Conservation (phyloP, 2,888 invertebrate species). For the Phaedon cochleariae region DNA sequence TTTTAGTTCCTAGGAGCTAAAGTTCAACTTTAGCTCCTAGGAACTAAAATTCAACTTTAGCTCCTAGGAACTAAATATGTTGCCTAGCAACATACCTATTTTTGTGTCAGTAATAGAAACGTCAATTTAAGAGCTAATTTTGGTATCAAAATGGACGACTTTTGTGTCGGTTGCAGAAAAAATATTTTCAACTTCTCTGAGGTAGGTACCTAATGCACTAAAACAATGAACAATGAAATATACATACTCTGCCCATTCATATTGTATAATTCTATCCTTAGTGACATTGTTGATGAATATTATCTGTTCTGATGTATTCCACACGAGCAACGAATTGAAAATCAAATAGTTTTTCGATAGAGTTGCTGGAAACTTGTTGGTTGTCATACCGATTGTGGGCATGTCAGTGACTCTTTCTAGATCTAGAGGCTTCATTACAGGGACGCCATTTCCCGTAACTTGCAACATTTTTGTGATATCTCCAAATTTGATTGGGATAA, state of each 20-base stretch:
- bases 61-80: too few species aligned
- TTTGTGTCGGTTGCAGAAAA: too few species aligned
- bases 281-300: constrained; percentile 60
- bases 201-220: too few species aligned
- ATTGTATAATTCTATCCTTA: constrained; percentile 54
- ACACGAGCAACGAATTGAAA: constrained; percentile 52
- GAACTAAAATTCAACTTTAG: too few species aligned
- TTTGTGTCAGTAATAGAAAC: too few species aligned
- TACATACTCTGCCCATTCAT: constrained; percentile 58
- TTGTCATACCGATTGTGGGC: constrained; percentile 11
- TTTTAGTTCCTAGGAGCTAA: too few species aligned
- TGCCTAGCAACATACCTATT: too few species aligned
- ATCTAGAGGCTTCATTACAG: not conserved
- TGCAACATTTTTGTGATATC: not conserved
- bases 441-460: constrained; percentile 3
- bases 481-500: constrained; percentile 4
- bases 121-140: too few species aligned
- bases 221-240: too few species aligned
- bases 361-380: constrained; percentile 33
- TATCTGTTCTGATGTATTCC: constrained; percentile 54
- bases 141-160: too few species aligned
- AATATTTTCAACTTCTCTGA: too few species aligned
- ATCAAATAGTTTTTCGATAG: constrained; percentile 58
- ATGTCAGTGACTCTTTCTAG: constrained; percentile 14
- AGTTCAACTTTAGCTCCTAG: too few species aligned